Percentiles rank a stretch among this genome's conserved stretches.
Evolutionary conservation across 2,888 invertebrate genomes (phyloP).

Genomic region (Ecliptopera silaceata): DNA sequence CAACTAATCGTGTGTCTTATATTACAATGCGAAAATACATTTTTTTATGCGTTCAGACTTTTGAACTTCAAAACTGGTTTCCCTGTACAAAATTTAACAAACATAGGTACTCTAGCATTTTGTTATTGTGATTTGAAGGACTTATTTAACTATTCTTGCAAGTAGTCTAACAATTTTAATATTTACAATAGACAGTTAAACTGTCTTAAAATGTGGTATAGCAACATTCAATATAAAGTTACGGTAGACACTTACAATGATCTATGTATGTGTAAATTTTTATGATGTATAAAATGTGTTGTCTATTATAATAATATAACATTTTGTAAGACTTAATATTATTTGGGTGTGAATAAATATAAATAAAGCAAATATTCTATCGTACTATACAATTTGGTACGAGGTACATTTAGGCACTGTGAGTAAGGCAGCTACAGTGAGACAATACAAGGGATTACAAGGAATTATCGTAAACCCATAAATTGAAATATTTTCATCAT

Average conservation of each 20-base stretch:
- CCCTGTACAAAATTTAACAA: constrained; percentile 81
- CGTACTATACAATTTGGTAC: constrained; percentile 76
- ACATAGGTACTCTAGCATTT: constrained; percentile 72
- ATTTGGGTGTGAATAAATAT: constrained; percentile 68
- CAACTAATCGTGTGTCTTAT: constrained; percentile 75
- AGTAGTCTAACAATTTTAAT: constrained; percentile 41
- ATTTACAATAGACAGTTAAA: constrained; percentile 43
- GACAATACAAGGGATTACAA: constrained; percentile 76
- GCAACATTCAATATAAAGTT: constrained; percentile 39
- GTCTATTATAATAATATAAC: constrained; percentile 56
- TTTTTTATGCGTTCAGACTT: constrained; percentile 76
- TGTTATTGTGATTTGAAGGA: constrained; percentile 81
- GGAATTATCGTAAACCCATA: constrained; percentile 25
- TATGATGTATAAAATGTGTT: constrained; percentile 35
- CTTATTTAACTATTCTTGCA: constrained; percentile 35
- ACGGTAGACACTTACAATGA: constrained; percentile 32
- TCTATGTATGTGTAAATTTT: constrained; percentile 37
- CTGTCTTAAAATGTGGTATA: constrained; percentile 45
- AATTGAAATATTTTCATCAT: too few species aligned
- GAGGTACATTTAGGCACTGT: constrained; percentile 88
- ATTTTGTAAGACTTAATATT: constrained; percentile 65
- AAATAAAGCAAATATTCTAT: constrained; percentile 69
- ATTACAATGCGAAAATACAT: constrained; percentile 82
- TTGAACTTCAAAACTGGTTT: constrained; percentile 75
- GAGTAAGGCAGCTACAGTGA: constrained; percentile 93